Percentiles rank a stretch among this genome's conserved stretches.
phyloP scores from a whole-genome alignment of 2,888 invertebrate species.

The Melitaea athalia region DNA sequence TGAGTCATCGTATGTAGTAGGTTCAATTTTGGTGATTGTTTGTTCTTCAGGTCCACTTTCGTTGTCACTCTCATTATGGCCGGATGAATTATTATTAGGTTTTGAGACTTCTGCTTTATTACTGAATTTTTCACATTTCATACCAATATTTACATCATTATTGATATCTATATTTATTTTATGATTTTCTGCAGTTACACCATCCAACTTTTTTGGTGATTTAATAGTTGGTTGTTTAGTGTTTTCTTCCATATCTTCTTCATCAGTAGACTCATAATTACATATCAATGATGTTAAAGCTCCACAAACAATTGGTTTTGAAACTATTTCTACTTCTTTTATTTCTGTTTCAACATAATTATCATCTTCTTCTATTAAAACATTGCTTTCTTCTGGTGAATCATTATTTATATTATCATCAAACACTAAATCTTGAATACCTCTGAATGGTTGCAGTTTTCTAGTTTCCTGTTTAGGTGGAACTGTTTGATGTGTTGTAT shows the following conservation, averaged over 20 bases:
- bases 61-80: conserved; percentile 50
- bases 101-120: conserved; percentile 11
- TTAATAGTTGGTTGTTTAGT: conserved; percentile 26
- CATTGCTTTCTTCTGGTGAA: conserved; percentile 43
- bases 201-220: conserved; percentile 20
- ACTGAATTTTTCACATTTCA: conserved; percentile 12
- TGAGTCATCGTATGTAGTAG: conserved; percentile 2
- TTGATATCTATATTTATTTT: conserved; percentile 17
- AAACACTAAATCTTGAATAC: conserved; percentile 65
- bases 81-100: conserved; percentile 7
- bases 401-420: conserved; percentile 48
- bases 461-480: conserved; percentile 49
- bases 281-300: conserved; percentile 82
- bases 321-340: conserved; percentile 14
- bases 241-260: conserved; percentile 50
- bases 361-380: conserved; percentile 69
- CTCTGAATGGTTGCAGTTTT: conserved; percentile 74
- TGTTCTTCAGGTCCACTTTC: conserved; percentile 79
- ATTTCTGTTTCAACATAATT: conserved; percentile 45
- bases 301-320: conserved; percentile 68
- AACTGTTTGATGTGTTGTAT: conserved; percentile 37
- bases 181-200: conserved; percentile 30
- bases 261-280: conserved; percentile 82
- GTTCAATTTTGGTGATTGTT: conserved; percentile 55
- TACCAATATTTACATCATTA: conserved; percentile 34